Evolutionary conservation across 2,888 invertebrate species (phyloP).

Genomic region (Criorhina ranunculi): DNA sequence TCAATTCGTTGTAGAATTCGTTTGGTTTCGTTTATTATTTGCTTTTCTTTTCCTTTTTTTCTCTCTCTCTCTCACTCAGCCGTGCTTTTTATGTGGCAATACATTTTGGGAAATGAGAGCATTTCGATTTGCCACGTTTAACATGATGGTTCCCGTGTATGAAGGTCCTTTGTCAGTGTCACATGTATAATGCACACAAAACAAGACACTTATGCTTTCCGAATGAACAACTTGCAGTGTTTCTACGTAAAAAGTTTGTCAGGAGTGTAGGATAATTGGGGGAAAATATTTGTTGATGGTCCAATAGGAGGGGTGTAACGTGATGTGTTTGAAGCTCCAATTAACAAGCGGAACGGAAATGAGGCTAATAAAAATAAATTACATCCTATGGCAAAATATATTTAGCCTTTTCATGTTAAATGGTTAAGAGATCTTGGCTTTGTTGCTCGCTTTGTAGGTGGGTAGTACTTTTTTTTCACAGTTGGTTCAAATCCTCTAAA

Average conservation of each 20-base stretch:
- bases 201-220: constrained; percentile 12
- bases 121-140: constrained; percentile 29
- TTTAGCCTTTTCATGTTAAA: too few species aligned
- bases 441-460: too few species aligned
- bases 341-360: too few species aligned
- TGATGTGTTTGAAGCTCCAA: too few species aligned
- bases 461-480: too few species aligned
- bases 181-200: constrained; percentile 13
- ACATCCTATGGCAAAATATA: too few species aligned
- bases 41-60: constrained; percentile 8
- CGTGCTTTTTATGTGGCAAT: not conserved
- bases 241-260: not conserved
- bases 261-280: too few species aligned
- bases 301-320: too few species aligned
- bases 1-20: constrained; percentile 8
- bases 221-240: not conserved
- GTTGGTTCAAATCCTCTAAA: too few species aligned
- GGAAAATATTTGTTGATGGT: not conserved
- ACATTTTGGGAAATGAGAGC: constrained; percentile 14
- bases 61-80: not conserved
- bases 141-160: not conserved
- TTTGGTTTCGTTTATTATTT: constrained; percentile 15
- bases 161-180: constrained; percentile 28
- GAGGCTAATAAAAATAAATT: too few species aligned
- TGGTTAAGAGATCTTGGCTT: too few species aligned